Evolutionary conservation across 1,140 invertebrate species (phyloP).

Genomic region (Onthophagus taurus): DNA sequence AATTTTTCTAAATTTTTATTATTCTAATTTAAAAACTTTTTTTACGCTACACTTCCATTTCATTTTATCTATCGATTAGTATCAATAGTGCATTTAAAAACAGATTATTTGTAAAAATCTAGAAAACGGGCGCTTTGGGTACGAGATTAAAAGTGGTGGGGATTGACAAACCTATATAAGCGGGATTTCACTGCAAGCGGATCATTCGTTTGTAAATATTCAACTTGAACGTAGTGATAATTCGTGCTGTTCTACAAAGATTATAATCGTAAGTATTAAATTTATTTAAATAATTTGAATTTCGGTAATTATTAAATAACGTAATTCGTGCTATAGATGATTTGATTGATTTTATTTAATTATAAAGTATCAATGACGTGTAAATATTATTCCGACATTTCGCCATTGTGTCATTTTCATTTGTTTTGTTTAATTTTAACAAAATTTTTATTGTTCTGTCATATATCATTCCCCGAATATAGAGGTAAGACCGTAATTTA

Average conservation of each 20-base stretch:
- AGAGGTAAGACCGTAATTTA: conserved; percentile 10
- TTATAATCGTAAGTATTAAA: conserved; percentile 4
- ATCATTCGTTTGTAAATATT: conserved; percentile 10
- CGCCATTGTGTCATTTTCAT: conserved; percentile 7
- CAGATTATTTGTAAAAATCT: background rate
- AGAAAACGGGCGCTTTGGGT: conserved; percentile 12
- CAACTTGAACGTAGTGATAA: too few species aligned
- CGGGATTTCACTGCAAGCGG: background rate
- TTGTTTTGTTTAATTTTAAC: conserved; percentile 16
- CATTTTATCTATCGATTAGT: background rate
- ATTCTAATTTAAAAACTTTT: too few species aligned
- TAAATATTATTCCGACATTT: too few species aligned
- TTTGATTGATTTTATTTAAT: background rate
- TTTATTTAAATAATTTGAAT: background rate
- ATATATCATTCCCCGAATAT: conserved; percentile 9
- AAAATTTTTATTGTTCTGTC: conserved; percentile 18
- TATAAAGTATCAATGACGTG: background rate
- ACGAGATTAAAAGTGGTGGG: conserved; percentile 16
- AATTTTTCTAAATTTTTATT: too few species aligned
- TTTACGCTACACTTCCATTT: too few species aligned
- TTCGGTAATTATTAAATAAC: background rate
- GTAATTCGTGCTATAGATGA: background rate
- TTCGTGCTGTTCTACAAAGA: too few species aligned
- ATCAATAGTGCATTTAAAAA: conserved; percentile 8
- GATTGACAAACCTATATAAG: conserved; percentile 13